Evolutionary conservation across 2,797 vertebrate species (phyloP).

Genomic region (Galaxias olidus): DNA sequence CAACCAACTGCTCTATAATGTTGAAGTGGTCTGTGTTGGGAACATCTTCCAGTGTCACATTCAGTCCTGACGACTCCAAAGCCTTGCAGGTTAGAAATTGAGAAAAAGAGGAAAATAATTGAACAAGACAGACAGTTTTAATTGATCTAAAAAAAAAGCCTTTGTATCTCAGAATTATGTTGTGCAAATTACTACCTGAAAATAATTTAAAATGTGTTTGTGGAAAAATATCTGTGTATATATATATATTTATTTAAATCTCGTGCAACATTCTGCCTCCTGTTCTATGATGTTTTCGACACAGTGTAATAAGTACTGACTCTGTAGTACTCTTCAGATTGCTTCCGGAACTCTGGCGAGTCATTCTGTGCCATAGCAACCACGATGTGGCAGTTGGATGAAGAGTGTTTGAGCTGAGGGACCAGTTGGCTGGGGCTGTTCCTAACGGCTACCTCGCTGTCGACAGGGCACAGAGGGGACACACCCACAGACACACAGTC

Average conservation of each 20-base stretch:
- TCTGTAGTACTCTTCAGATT: constrained; percentile 82
- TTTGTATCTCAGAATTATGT: no score
- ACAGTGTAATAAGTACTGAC: constrained; percentile 59
- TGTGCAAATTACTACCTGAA: no score
- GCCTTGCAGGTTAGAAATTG: constrained; percentile 46
- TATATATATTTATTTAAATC: no score
- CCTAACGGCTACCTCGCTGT: constrained; percentile 84
- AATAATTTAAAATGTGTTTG: no score
- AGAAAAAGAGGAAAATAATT: no score
- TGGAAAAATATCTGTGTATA: no score
- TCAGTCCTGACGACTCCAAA: constrained; percentile 62
- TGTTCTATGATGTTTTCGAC: no score
- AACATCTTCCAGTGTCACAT: constrained; percentile 74
- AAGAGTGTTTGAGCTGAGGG: constrained; percentile 41
- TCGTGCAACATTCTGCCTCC: no score
- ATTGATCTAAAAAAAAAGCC: no score
- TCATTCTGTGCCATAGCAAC: constrained; percentile 85
- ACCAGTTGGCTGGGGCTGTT: constrained; percentile 84
- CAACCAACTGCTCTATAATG: constrained; percentile 74
- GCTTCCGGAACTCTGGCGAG: constrained; percentile 86
- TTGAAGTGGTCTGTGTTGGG: constrained; percentile 76
- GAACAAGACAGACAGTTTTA: no score
- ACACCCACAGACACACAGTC: constrained; percentile 15
- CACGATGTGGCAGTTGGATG: constrained; percentile 69
- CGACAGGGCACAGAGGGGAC: constrained; percentile 35